Evolutionary conservation across 2,797 vertebrate genomes (phyloP), one percentile per base, ranked within the genome.

Genomic region (Pteronotus mesoamericanus): DNA sequence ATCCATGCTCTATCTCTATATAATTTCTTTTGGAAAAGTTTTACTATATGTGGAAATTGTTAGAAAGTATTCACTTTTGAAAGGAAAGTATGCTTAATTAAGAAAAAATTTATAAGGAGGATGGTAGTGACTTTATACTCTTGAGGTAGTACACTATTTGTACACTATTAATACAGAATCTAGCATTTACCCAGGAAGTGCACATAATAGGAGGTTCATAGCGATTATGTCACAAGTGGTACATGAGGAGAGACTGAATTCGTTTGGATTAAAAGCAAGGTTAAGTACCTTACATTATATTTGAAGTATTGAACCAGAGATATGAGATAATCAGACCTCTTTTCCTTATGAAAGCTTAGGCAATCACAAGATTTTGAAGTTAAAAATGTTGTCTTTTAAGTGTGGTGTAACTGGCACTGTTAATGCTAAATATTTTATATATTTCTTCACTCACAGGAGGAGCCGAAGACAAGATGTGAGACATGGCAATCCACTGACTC

Each of bases 401-500:
- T 59, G 4, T 18, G 2, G 1, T 68, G 0, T 48, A 42, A 32
- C 21, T 80, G 37, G n/a, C 24, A 8, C 3, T 44, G 39, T 51
- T 71, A 61, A 32, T 90, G 59, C 86, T 97, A 71, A 95, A 86
- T 57, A 94, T 84, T 91, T 82, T 89, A 12, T 59, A 59, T 96
- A 92, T 93, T 48, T 66, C 83, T 93, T 79, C 94, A 86, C 55
- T 96, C 97, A 77, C 42, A 99, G 99, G 98, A 99, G 99, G 96
- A 99, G 99, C 98, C 99, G 99, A 91, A 99, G 99, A 98, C 99
- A 99, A 98, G 99, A 99, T 0, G 98, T 99, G 85, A 99, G 99
- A 98, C 99, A 99, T 89, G 99, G 99, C 96, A 99, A 99, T 97
- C 99, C 99, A 86, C 98, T 99, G 97, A 99, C 99, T 74, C 99